A percentile compares a stretch with the other conserved stretches of the same genome.
Conservation (phyloP, 1,140 invertebrate genomes). For the Chrysomallon squamiferum region DNA sequence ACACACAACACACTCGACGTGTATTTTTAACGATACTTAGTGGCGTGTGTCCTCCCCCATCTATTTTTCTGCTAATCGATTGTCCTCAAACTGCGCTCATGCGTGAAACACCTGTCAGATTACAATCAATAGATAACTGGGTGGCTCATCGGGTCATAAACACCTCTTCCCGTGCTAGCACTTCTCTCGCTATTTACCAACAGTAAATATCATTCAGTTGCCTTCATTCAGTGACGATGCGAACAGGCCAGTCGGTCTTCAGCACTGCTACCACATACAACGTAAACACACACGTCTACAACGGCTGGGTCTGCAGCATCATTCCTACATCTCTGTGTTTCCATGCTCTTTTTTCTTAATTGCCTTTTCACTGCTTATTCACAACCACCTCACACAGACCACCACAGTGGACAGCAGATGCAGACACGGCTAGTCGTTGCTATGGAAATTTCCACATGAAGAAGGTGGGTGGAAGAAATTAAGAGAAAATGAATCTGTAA, state of each 20-base stretch:
- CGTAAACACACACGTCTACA: background rate
- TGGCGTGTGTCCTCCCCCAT: too few species aligned
- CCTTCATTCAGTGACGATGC: background rate
- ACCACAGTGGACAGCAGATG: background rate
- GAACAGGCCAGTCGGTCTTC: background rate
- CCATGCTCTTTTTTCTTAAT: background rate
- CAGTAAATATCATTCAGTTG: background rate
- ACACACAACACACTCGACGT: too few species aligned
- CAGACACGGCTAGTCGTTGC: background rate
- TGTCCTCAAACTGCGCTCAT: too few species aligned
- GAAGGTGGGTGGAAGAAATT: slow-evolving; percentile 8
- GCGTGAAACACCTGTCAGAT: too few species aligned
- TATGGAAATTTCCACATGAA: background rate
- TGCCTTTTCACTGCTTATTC: background rate
- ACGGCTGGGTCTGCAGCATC: background rate
- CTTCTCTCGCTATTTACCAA: too few species aligned
- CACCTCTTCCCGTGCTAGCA: too few species aligned
- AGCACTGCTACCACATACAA: background rate
- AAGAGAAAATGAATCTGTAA: slow-evolving; percentile 1
- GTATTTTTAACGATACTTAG: too few species aligned
- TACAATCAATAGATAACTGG: too few species aligned
- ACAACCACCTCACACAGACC: background rate
- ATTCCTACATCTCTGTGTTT: too few species aligned
- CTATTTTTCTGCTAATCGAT: too few species aligned
- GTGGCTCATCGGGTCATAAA: too few species aligned